Evolutionary conservation across 2,113 vertebrate species (phyloP), one percentile per base, ranked within the genome.

Genomic region (Clinocottus analis): DNA sequence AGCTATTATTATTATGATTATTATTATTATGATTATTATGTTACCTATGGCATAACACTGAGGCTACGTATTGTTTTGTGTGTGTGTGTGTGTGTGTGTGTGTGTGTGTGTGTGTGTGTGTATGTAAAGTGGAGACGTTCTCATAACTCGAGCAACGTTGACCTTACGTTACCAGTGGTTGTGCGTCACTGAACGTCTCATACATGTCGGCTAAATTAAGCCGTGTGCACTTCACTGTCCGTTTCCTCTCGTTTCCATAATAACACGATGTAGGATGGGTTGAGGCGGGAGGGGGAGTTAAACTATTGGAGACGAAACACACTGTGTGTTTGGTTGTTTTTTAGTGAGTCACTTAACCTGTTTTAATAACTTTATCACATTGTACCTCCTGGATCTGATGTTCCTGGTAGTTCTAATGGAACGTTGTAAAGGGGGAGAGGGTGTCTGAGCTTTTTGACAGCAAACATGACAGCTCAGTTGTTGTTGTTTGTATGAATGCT

Each of bases 331-430:
- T 70, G 55, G n/a, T n/a, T n/a, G 2, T 31, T 41, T 27, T 72
- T 64, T 17, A 31, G 9, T 43, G 59, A 45, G 35, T 67, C 65
- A 29, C 60, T 19, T 67, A 12, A 76, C 45, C 33, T 59, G 51
- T 53, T 27, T 55, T n/a, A 56, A 19, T 55, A 16, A n/a, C 64
- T 75, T 17, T 21, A 25, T 19, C 25, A 60, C 25, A 9, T 4
- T 56, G 43, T 51, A 12, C 39, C 25, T 10, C 21, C 7, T 35
- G n/a, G 9, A 29, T 83, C 2, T 33, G 64, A 72, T 80, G 55
- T 14, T 70, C 13, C 60, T 59, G 53, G 25, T 58, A 56, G 58
- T 67, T 56, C 31, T 41, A 70, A 67, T 69, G 53, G 58, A 76
- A 35, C 17, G 45, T 13, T 33, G 16, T 47, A 47, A 25, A 27